Base-by-base conservation (phyloP, 2,113 vertebrate genomes). In the Pelvicachromis taeniatus region DNA sequence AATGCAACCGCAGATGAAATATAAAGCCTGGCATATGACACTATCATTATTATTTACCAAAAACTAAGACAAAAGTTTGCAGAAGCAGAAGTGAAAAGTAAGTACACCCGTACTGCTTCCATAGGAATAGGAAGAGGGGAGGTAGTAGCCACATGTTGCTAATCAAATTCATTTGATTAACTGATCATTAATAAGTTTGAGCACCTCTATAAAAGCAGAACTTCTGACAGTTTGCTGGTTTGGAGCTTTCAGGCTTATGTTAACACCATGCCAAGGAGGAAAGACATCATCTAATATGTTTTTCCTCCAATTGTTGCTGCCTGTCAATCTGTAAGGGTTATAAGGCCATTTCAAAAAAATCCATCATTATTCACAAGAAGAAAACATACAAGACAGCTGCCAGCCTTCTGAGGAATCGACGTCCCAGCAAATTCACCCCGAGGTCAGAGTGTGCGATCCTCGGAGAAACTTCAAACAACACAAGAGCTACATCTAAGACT, bases 331-430 rank as follows among this genome's bases (percentile, higher is more conserved):
- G 13, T 45, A 70, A 26, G 65, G 38, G 45, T 70, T 45, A 70
- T 70, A 45, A 29, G 65, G 40, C 21, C 16, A 70, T 70, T 29
- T 45, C 38, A 2, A 70, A 70, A 21, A 70, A 70, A 40, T 45
- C 8, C 38, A 17, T 70, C 65, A 70, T 70, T 48, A 70, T 70
- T 45, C 40, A 70, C 65, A 29, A 70, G 21, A 45, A 26, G 21
- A 70, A 70, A 70, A 45, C 14, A 45, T 29, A 45, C 13, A 48
- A 70, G 65, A 70, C 65, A 70, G 21, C 65, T 70, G 65, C 8
- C 65, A 70, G 21, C 65, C 21, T 70, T 70, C 21, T 10, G 21
- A 48, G 65, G 65, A 70, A 26, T 48, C 21, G 45, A 17, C 38
- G 17, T 48, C 3, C 21, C 40, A 70, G 21, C 21, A 70, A 70